Conservation (phyloP, 2,797 vertebrate species). For the Neosalanx taihuensis region DNA sequence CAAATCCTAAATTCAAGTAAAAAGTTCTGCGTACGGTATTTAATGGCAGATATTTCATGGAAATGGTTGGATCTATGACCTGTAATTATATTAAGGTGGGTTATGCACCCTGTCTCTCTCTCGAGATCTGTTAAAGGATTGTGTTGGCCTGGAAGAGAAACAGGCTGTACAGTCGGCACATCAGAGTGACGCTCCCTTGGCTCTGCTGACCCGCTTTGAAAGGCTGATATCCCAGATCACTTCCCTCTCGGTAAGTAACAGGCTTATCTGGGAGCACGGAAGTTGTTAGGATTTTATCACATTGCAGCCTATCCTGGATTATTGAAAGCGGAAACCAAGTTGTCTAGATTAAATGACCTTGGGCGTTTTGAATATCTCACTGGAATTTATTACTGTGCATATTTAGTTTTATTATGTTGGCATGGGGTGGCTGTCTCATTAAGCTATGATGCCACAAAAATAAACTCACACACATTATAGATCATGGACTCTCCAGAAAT, state of each 20-base stretch:
- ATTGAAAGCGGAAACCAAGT: conserved; percentile 67
- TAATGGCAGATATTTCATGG: no score
- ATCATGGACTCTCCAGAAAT: neutral
- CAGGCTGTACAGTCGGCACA: conserved; percentile 39
- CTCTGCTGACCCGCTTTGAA: conserved; percentile 68
- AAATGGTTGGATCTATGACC: no score
- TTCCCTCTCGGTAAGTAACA: conserved; percentile 67
- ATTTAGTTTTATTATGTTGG: conserved; percentile 18
- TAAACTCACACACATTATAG: neutral
- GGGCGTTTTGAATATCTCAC: conserved; percentile 42
- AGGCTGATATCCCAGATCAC: conserved; percentile 73
- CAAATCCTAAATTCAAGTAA: conserved; percentile 23
- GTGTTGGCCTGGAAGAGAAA: conserved; percentile 16
- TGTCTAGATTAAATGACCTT: conserved; percentile 51
- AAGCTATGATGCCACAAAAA: neutral
- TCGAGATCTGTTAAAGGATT: conserved; percentile 59
- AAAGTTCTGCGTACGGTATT: neutral
- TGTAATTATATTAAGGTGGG: neutral
- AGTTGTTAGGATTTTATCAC: conserved; percentile 74
- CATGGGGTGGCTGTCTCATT: neutral
- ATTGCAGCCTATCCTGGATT: conserved; percentile 61
- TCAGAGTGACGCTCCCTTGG: conserved; percentile 64
- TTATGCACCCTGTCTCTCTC: conserved; percentile 21
- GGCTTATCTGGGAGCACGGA: conserved; percentile 70
- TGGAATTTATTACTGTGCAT: conserved; percentile 21